These are phyloP conservation scores for Phasianus colchicus DNA, from an alignment of 2,113 vertebrate genomes.

Conservation along the genomic window DNA sequence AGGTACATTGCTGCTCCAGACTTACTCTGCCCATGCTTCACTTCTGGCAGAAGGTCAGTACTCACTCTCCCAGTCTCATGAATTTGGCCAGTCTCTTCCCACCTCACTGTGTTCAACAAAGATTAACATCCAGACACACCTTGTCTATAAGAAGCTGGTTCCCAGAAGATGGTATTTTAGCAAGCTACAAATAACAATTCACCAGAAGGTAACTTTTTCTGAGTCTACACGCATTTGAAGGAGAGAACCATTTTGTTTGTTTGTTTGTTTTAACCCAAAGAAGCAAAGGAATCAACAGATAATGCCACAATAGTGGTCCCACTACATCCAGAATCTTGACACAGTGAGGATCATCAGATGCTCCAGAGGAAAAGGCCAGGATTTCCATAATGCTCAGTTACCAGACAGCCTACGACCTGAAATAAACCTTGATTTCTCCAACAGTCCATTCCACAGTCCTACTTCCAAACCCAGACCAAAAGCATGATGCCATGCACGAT, in stretches of 20 bases:
- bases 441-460: neutral
- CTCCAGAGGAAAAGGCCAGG: neutral
- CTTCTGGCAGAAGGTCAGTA: neutral
- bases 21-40: conserved; percentile 34
- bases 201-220: neutral
- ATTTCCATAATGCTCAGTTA: neutral
- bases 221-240: neutral
- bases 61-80: neutral
- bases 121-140: neutral
- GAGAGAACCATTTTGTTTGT: neutral
- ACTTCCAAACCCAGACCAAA: neutral
- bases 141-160: neutral
- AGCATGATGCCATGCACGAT: neutral
- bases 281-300: neutral
- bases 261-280: neutral
- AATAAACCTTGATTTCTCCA: neutral
- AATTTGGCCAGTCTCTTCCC: neutral
- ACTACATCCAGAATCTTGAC: neutral
- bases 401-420: neutral
- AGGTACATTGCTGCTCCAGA: neutral
- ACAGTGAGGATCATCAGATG: neutral
- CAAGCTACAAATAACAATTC: neutral
- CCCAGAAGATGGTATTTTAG: neutral
- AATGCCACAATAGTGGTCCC: neutral
- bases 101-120: neutral